phyloP scores from a whole-genome alignment of 2,888 invertebrate species.

The Diaperis boleti region DNA sequence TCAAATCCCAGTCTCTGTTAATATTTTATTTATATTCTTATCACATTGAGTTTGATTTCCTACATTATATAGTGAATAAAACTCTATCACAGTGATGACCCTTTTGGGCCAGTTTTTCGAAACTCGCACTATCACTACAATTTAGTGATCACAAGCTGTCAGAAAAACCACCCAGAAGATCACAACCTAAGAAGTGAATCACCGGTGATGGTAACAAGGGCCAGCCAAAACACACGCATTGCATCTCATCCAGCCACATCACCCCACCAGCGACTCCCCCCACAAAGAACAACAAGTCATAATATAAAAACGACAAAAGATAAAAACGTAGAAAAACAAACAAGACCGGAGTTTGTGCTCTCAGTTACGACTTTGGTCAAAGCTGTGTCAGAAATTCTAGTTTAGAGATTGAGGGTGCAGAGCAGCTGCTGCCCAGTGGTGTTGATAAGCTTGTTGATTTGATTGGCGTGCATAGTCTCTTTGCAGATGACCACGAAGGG shows the following conservation, averaged over 20 bases:
- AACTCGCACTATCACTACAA: no score
- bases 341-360: slow-evolving; percentile 21
- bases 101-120: background rate
- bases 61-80: slow-evolving; percentile 19
- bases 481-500: slow-evolving; percentile 68
- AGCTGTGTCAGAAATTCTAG: background rate
- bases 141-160: background rate
- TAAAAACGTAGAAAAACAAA: slow-evolving; percentile 21
- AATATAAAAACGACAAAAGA: slow-evolving; percentile 14
- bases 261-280: no score
- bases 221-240: no score
- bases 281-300: slow-evolving; percentile 22
- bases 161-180: background rate
- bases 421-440: slow-evolving; percentile 72
- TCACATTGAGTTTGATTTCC: slow-evolving; percentile 33
- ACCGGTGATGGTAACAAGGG: no score
- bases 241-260: no score
- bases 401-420: slow-evolving; percentile 63
- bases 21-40: slow-evolving; percentile 16
- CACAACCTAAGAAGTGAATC: no score
- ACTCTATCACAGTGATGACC: slow-evolving; percentile 19
- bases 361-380: slow-evolving; percentile 26
- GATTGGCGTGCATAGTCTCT: slow-evolving; percentile 73
- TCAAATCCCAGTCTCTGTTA: slow-evolving; percentile 11
- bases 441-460: slow-evolving; percentile 72